These are phyloP conservation scores for Ptychodera flava DNA, from an alignment of 35 echinoderm and acorn worm genomes.

Conservation along the genomic window DNA sequence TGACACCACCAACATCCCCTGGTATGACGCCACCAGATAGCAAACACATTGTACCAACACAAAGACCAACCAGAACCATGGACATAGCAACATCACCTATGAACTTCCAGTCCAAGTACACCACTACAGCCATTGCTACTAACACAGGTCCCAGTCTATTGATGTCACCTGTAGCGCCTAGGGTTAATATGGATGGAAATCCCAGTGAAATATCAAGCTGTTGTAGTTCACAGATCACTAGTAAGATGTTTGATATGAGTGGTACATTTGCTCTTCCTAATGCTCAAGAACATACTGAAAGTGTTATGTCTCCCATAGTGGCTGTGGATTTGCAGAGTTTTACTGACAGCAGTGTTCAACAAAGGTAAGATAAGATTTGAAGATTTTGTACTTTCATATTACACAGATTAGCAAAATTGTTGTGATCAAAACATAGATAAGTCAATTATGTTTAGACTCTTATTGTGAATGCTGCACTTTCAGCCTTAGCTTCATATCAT, in stretches of 20 bases:
- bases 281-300: constrained; percentile 4
- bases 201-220: neutral
- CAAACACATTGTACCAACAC: constrained; percentile 11
- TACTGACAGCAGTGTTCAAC: neutral
- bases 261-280: constrained; percentile 6
- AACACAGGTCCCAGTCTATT: constrained; percentile 84
- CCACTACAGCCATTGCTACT: constrained; percentile 36
- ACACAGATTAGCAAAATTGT: neutral
- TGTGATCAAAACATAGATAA: neutral
- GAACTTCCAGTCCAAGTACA: constrained; percentile 6
- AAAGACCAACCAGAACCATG: constrained; percentile 1
- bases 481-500: no score
- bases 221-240: neutral
- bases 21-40: constrained; percentile 59
- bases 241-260: neutral
- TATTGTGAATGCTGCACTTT: no score
- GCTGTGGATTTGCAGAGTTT: constrained; percentile 13
- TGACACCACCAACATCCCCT: constrained; percentile 18
- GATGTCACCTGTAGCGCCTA: neutral
- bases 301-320: constrained; percentile 2
- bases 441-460: neutral
- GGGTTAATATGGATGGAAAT: neutral
- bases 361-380: neutral
- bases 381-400: neutral
- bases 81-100: neutral